Evolutionary conservation across 2,113 vertebrate species (phyloP).

Genomic region (Gorilla gorilla): DNA sequence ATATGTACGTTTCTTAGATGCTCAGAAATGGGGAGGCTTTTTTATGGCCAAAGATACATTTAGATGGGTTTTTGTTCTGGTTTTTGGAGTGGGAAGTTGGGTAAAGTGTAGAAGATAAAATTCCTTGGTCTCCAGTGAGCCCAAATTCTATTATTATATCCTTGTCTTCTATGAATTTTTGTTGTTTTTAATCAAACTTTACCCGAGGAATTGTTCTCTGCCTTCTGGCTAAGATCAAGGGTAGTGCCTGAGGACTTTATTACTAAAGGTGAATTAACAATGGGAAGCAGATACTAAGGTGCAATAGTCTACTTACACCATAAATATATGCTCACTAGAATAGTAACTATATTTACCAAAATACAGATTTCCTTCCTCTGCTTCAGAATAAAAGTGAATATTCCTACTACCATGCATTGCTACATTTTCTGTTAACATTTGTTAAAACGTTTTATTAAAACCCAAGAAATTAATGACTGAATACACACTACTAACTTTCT

Average conservation of each 20-base stretch:
- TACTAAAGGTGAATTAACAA: neutral
- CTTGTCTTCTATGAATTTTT: neutral
- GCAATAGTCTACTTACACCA: neutral
- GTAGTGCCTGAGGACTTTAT: neutral
- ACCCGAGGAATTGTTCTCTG: neutral
- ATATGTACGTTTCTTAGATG: neutral
- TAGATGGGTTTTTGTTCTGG: neutral
- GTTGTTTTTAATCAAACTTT: neutral
- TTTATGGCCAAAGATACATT: neutral
- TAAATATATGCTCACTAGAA: neutral
- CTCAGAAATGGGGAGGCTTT: neutral
- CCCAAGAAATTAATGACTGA: constrained; percentile 33
- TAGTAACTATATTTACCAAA: neutral
- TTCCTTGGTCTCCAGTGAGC: neutral
- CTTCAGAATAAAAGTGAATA: constrained; percentile 24
- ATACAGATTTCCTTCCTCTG: neutral
- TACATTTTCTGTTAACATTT: constrained; percentile 7
- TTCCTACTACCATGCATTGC: neutral
- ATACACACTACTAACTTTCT: neutral
- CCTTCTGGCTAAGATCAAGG: neutral
- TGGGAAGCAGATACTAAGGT: neutral
- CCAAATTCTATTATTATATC: neutral
- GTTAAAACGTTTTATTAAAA: neutral
- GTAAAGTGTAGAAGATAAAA: neutral
- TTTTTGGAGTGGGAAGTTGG: neutral